A percentile compares a stretch with the other conserved stretches of the same genome.
phyloP scores from a whole-genome alignment of 2,797 vertebrate species.

The Hippopotamyrus pictus region DNA sequence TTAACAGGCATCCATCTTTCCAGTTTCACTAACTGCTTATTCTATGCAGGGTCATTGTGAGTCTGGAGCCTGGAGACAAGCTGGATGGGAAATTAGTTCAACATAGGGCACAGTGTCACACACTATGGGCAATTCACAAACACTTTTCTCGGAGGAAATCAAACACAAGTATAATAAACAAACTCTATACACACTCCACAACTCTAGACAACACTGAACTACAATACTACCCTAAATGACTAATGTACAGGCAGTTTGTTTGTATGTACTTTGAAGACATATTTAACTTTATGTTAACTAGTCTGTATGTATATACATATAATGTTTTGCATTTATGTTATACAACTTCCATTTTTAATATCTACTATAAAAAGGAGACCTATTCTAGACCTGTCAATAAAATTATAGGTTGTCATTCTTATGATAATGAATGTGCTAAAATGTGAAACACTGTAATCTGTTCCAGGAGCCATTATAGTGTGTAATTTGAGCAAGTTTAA shows the following conservation, averaged over 20 bases:
- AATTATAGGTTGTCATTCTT: constrained; percentile 12
- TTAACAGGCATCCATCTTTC: not conserved
- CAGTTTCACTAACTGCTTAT: not conserved
- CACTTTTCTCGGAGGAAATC: not conserved
- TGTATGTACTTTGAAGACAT: not conserved
- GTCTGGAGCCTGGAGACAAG: not conserved
- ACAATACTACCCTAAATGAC: not conserved
- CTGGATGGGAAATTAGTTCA: not conserved
- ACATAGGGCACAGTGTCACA: not conserved
- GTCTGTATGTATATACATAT: not conserved
- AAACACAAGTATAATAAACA: not conserved
- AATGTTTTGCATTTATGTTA: not conserved
- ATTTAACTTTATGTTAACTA: not conserved
- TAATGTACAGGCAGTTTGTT: not conserved
- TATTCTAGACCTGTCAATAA: constrained; percentile 7
- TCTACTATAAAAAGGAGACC: constrained; percentile 1
- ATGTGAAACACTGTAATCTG: constrained; percentile 12
- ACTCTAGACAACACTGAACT: not conserved
- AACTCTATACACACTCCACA: not conserved
- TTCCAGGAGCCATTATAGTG: constrained; percentile 6
- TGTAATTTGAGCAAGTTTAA: constrained; percentile 12
- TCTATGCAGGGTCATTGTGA: not conserved
- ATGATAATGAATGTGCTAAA: constrained; percentile 17
- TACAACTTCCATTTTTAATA: not conserved
- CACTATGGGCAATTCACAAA: not conserved